These are phyloP conservation scores for Aphelenchoides besseyi DNA, from an alignment of 1,140 invertebrate genomes.

Conservation along the genomic window DNA sequence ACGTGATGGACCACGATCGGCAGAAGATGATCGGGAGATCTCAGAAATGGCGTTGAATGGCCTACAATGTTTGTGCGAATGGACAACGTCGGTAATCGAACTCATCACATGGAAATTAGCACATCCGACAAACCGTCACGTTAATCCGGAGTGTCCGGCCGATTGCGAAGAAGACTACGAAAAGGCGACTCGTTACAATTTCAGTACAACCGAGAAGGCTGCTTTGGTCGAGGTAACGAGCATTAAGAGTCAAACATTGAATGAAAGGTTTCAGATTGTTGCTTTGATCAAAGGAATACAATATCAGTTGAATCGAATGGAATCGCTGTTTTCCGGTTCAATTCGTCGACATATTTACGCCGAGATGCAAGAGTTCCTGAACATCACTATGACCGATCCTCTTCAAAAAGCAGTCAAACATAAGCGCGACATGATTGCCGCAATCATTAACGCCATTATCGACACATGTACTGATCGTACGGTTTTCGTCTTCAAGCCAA, in stretches of 20 bases:
- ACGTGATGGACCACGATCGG: constrained; percentile 74
- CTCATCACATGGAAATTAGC: constrained; percentile 71
- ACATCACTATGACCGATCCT: constrained; percentile 82
- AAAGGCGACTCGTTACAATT: constrained; percentile 94
- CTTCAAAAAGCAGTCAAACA: constrained; percentile 94
- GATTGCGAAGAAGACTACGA: constrained; percentile 97
- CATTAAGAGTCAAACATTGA: constrained; percentile 30
- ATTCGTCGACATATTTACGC: constrained; percentile 90
- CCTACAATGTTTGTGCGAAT: constrained; percentile 86
- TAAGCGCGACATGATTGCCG: constrained; percentile 88
- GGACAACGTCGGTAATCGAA: constrained; percentile 95
- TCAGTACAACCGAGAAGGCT: constrained; percentile 93
- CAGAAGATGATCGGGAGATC: constrained; percentile 86
- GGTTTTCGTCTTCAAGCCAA: constrained; percentile 22
- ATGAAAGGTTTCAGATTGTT: no score
- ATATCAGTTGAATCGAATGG: constrained; percentile 92
- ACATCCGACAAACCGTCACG: constrained; percentile 93
- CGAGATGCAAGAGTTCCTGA: constrained; percentile 95
- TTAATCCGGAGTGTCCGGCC: constrained; percentile 86
- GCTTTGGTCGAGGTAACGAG: constrained; percentile 77
- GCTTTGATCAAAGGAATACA: constrained; percentile 99
- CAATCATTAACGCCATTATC: constrained; percentile 50
- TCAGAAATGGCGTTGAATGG: constrained; percentile 84
- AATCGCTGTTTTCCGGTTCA: constrained; percentile 92
- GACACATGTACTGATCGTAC: constrained; percentile 48